These are phyloP conservation scores for Sus scrofa DNA, from an alignment of 2,113 vertebrate species.

Conservation along the genomic window T2T-Sscrofa CM000812.6:287453501-287454000, in stretches of 20 bases:
- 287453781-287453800: background rate
- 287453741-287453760: background rate
- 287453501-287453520: background rate
- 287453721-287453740: background rate
- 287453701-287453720: background rate
- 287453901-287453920: fast-evolving
- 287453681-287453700: background rate
- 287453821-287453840: fast-evolving
- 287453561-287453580: too few relatives aligned
- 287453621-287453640: background rate
- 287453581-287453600: background rate
- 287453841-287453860: background rate
- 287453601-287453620: background rate
- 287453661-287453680: fast-evolving
- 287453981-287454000: background rate
- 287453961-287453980: too few relatives aligned
- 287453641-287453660: background rate
- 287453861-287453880: background rate
- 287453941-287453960: background rate
- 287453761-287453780: too few relatives aligned
- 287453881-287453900: background rate
- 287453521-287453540: too few relatives aligned
- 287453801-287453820: background rate
- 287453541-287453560: background rate
- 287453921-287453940: fast-evolving